Percentiles rank a stretch among this genome's conserved stretches.
Conservation (phyloP, 2,797 vertebrate species). For the Chloroceryle inda region DNA sequence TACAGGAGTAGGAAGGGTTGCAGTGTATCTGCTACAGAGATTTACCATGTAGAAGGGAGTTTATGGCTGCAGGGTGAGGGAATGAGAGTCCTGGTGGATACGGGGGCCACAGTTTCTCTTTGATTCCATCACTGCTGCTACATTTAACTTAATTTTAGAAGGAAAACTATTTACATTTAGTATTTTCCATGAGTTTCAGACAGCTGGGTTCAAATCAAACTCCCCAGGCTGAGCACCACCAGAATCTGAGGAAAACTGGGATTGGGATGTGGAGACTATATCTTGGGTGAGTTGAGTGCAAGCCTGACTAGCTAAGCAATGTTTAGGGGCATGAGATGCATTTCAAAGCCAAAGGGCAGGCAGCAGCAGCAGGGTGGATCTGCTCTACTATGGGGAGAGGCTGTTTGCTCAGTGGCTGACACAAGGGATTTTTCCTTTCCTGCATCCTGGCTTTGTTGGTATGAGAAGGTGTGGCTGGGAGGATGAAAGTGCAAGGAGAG, state of each 20-base stretch:
- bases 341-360: background rate
- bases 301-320: background rate
- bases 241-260: background rate
- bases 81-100: background rate
- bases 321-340: background rate
- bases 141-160: background rate
- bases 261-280: background rate
- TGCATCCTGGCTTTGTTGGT: background rate
- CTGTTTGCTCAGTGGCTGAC: background rate
- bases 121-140: background rate
- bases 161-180: background rate
- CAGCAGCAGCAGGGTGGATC: background rate
- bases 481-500: background rate
- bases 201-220: background rate
- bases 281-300: background rate
- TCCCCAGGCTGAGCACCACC: background rate
- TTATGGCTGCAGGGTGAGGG: background rate
- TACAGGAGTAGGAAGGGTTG: background rate
- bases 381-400: background rate
- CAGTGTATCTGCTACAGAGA: background rate
- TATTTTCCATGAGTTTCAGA: background rate
- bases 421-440: background rate
- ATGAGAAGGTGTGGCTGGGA: background rate
- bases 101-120: background rate
- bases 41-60: background rate